These are phyloP conservation scores for Cassiopea andromeda DNA, from an alignment of 30 jellyfish, hydroid and myxozoan genomes.

Conservation along the genomic window DNA sequence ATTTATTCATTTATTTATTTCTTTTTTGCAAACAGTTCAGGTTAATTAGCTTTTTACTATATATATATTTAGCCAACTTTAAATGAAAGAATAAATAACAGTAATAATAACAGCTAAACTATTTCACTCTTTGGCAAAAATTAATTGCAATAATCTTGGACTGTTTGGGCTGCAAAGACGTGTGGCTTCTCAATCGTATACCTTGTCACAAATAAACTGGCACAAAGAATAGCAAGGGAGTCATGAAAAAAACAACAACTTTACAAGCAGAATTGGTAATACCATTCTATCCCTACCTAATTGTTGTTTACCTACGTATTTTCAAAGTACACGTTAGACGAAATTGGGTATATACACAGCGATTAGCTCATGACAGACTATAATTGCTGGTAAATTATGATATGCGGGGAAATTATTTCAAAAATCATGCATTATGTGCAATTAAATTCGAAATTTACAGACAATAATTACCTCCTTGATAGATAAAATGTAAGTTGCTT, in stretches of 20 bases:
- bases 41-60: too few relatives aligned
- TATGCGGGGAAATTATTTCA: conserved; percentile 6
- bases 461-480: not conserved
- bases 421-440: conserved; percentile 48
- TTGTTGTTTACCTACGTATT: conserved; percentile 13
- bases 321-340: conserved; percentile 13
- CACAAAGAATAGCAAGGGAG: not conserved
- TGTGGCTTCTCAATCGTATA: not conserved
- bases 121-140: too few relatives aligned
- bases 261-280: conserved; percentile 7
- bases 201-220: not conserved
- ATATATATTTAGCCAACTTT: too few relatives aligned
- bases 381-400: not conserved
- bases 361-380: not conserved
- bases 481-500: not conserved
- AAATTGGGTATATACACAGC: not conserved
- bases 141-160: too few relatives aligned
- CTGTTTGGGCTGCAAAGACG: too few relatives aligned
- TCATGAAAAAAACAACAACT: not conserved
- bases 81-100: too few relatives aligned
- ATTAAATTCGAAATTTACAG: conserved; percentile 27
- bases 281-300: conserved; percentile 7
- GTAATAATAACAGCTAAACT: too few relatives aligned
- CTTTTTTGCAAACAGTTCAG: too few relatives aligned
- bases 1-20: too few relatives aligned